Percentiles rank a stretch among this genome's conserved stretches.
Conservation (phyloP, 2,888 invertebrate species). For the Mythimna lalbum region DNA sequence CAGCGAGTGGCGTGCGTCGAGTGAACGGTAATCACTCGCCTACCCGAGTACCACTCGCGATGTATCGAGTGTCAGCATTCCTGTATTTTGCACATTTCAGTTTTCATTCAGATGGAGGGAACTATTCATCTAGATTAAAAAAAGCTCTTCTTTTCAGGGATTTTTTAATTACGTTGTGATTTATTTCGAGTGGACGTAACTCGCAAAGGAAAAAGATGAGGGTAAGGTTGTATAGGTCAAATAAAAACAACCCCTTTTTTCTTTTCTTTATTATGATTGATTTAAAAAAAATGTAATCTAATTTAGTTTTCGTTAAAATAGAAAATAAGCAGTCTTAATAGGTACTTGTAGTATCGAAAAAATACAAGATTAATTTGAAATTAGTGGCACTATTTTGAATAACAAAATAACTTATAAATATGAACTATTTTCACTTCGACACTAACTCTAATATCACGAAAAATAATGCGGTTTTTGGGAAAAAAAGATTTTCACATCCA, state of each 20-base stretch:
- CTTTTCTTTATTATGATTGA: background rate
- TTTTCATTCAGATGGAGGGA: constrained; percentile 35
- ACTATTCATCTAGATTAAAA: background rate
- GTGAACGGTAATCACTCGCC: constrained; percentile 69
- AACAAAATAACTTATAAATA: too few species aligned
- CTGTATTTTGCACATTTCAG: constrained; percentile 48
- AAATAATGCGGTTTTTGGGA: background rate
- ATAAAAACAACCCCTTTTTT: too few species aligned
- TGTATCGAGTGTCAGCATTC: constrained; percentile 59
- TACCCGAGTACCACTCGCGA: constrained; percentile 55
- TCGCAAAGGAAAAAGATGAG: too few species aligned
- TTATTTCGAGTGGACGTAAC: background rate
- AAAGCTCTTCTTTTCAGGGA: background rate
- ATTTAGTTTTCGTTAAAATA: background rate
- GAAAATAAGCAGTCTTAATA: background rate
- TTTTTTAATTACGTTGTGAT: background rate
- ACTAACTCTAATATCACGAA: background rate
- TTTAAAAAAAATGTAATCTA: background rate
- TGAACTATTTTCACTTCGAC: too few species aligned
- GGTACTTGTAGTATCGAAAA: background rate
- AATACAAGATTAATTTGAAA: too few species aligned
- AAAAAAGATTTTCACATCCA: background rate
- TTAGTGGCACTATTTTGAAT: too few species aligned
- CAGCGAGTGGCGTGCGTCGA: constrained; percentile 64
- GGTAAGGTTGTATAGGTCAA: too few species aligned